Percentiles rank a stretch among this genome's conserved stretches.
These are phyloP conservation scores for Drosophila buzzatii DNA, from an alignment of 2,888 invertebrate genomes.

Conservation along the genomic window DNA sequence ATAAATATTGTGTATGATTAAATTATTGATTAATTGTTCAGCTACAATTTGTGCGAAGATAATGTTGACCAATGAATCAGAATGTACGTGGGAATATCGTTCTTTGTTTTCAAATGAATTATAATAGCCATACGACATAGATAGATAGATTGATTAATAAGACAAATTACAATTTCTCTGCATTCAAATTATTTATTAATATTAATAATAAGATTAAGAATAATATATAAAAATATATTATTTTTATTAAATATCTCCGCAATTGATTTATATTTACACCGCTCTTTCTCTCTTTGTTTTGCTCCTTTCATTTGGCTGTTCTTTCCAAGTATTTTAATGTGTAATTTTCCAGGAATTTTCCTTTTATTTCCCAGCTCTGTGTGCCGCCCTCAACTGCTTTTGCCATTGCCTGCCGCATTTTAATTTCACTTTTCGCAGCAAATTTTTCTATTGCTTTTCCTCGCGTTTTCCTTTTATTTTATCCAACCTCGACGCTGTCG, in stretches of 20 bases:
- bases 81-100: background rate
- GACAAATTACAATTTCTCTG: too few relatives aligned
- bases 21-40: conserved; percentile 39
- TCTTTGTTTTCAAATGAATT: background rate
- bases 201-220: too few relatives aligned
- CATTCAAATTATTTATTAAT: background rate
- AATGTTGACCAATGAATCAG: conserved; percentile 2
- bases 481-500: conserved; percentile 23
- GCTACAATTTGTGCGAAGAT: conserved; percentile 5
- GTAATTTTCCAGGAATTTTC: conserved; percentile 30
- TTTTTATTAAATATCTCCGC: background rate
- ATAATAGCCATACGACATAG: too few relatives aligned
- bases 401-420: conserved; percentile 56
- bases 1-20: conserved; percentile 5
- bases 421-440: conserved; percentile 78
- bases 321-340: conserved; percentile 15
- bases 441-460: conserved; percentile 57
- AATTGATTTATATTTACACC: background rate
- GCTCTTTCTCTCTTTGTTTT: conserved; percentile 40
- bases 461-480: conserved; percentile 53
- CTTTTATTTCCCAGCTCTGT: conserved; percentile 13
- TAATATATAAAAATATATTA: too few relatives aligned
- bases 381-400: conserved; percentile 15
- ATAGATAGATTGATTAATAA: too few relatives aligned
- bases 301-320: conserved; percentile 34